Evolutionary conservation across 2,888 invertebrate species (phyloP).

Genomic region (Cerceris rybyensis): DNA sequence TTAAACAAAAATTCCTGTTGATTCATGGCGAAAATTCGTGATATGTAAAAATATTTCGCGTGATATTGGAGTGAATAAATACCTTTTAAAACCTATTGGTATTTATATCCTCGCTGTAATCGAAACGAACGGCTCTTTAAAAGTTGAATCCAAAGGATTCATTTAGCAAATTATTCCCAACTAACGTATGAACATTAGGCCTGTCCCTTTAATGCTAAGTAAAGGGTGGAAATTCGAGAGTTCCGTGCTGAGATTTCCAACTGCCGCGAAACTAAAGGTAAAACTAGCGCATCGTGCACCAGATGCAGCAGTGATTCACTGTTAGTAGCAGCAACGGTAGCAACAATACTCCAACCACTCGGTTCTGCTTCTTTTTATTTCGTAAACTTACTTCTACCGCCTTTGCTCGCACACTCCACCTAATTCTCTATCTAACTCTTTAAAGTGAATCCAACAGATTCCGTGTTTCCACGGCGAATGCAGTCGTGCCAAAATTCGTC

Average conservation of each 20-base stretch:
- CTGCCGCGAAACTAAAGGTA: constrained; percentile 15
- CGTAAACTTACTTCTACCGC: constrained; percentile 26
- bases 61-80: too few species aligned
- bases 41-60: not conserved
- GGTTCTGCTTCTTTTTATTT: constrained; percentile 21
- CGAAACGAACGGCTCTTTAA: too few species aligned
- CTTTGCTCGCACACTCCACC: constrained; percentile 42
- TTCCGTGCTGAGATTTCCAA: constrained; percentile 16
- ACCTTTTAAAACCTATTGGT: too few species aligned
- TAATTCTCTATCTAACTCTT: constrained; percentile 58
- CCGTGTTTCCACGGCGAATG: constrained; percentile 34
- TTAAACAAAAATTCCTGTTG: too few species aligned
- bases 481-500: not conserved
- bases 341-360: constrained; percentile 17
- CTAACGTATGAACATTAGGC: not conserved
- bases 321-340: constrained; percentile 1
- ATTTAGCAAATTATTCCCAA: not conserved
- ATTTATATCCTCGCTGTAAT: too few species aligned
- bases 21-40: not conserved
- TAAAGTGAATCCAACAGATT: constrained; percentile 52
- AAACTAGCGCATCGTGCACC: constrained; percentile 31
- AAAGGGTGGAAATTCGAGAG: constrained; percentile 30
- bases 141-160: too few species aligned
- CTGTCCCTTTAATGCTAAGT: not conserved
- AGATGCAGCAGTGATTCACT: constrained; percentile 43